Base-by-base conservation (phyloP, 2,888 invertebrate genomes). In the Trissoscelio sp. region DNA sequence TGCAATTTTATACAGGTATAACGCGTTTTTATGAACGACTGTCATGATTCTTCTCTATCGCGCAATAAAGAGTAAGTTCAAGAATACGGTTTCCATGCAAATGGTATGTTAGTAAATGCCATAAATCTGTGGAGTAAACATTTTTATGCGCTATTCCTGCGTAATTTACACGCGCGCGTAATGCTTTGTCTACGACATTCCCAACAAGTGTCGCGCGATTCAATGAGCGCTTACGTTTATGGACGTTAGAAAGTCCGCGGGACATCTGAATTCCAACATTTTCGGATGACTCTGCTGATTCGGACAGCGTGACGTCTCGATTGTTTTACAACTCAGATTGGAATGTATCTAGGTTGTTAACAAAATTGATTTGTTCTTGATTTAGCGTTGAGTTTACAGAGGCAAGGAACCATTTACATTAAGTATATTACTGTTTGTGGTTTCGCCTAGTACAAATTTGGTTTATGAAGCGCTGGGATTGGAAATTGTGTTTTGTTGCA, bases 81-180 rank as follows among this genome's bases (percentile, higher is more conserved):
- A 79, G 57, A 79, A 58, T 79, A 66, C 51, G 18, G 58, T 57
- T 72, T 12, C 53, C 48, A 64, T 72, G 72, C 79, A 66, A 79
- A 72, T 72, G 51, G 53, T 64, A 55, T 24, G 53, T 44, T 37
- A 24, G 64, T 69, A 60, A 73, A 67, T 69, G 69, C 69, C 42
- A 69, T 73, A 78, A 78, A 78, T 79, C 55, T 57, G 60, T 62
- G 24, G 42, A 69, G 67, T 79, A 57, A 64, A 74, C 69, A 58
- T 55, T 69, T 80, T 74, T 74, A 80, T 70, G 60, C 39, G 72
- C 51, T 16, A 64, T 58, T 72, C 12, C 42, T 51, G 22, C 28
- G 64, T 79, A 77, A 77, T 72, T 79, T 78, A 70, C 70, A 39
- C 70, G 37, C 34, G 37, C 46, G 12, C 14, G 37, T 62, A 69